phyloP scores from a whole-genome alignment of 2,888 invertebrate species.

The Pegoplata infirma region DNA sequence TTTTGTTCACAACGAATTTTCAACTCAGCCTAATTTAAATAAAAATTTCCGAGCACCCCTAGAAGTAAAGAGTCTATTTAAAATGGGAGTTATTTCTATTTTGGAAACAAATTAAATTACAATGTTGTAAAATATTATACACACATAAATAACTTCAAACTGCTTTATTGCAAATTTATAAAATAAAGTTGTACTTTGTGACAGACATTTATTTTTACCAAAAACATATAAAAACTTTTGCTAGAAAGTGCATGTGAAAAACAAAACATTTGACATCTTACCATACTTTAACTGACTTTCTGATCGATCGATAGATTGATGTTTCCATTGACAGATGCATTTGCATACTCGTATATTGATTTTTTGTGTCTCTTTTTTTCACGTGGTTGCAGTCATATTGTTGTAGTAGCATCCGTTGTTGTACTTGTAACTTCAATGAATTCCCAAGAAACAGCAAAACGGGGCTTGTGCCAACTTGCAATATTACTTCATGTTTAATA shows the following conservation, averaged over 20 bases:
- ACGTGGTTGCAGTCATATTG: constrained; percentile 13
- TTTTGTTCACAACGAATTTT: too few relatives aligned
- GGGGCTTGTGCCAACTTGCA: constrained; percentile 52
- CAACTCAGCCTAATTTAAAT: too few relatives aligned
- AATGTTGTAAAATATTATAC: too few relatives aligned
- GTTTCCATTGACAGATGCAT: constrained; percentile 70
- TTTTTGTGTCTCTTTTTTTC: constrained; percentile 1
- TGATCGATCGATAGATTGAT: constrained; percentile 66
- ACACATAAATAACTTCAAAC: neutral
- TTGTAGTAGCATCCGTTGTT: constrained; percentile 41
- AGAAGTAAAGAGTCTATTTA: too few relatives aligned
- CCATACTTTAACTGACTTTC: constrained; percentile 49
- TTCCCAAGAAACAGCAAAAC: constrained; percentile 1
- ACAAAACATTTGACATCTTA: constrained; percentile 43
- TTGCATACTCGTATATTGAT: constrained; percentile 67
- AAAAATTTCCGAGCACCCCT: too few relatives aligned
- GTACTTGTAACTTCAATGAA: constrained; percentile 17
- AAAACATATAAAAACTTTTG: constrained; percentile 31
- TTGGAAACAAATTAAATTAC: too few relatives aligned
- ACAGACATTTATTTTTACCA: constrained; percentile 39
- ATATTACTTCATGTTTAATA: neutral
- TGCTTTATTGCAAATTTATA: too few relatives aligned
- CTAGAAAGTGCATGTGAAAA: constrained; percentile 52
- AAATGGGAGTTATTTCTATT: too few relatives aligned
- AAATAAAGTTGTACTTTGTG: neutral